Conservation (phyloP, 2,888 invertebrate genomes). For the Ectemnius cavifrons region DNA sequence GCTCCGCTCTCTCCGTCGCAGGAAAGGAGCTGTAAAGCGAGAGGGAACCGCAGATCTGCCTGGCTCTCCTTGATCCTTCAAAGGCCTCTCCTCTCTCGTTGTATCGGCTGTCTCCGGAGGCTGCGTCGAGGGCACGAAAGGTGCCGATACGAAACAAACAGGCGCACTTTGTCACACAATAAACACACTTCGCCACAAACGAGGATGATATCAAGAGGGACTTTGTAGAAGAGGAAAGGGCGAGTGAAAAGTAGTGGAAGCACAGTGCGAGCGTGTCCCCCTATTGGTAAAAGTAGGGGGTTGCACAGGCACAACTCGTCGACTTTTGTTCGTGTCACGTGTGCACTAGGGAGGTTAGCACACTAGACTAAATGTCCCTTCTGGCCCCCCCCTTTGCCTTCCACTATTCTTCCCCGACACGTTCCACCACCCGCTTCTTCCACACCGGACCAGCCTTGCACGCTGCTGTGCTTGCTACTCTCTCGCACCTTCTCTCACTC, state of each 20-base stretch:
- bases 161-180: conserved; percentile 4
- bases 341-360: background rate
- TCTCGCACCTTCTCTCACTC: too few relatives aligned
- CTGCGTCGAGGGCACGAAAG: too few relatives aligned
- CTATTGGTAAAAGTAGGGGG: background rate
- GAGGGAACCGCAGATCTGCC: too few relatives aligned
- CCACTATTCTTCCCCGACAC: conserved; percentile 23
- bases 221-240: background rate
- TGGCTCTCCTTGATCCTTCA: background rate
- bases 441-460: background rate
- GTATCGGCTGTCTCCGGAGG: too few relatives aligned
- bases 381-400: conserved; percentile 4
- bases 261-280: background rate
- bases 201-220: too few relatives aligned
- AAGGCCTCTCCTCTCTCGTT: background rate
- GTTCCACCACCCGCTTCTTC: conserved; percentile 10
- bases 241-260: background rate
- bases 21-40: background rate
- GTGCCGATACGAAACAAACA: background rate
- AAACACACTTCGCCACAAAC: conserved; percentile 4
- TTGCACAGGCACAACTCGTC: background rate
- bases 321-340: conserved; percentile 6
- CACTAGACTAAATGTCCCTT: conserved; percentile 5
- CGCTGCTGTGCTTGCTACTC: too few relatives aligned
- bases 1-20: background rate